Conservation (phyloP, 2,113 vertebrate species). For the Phodopus roborovskii region DNA sequence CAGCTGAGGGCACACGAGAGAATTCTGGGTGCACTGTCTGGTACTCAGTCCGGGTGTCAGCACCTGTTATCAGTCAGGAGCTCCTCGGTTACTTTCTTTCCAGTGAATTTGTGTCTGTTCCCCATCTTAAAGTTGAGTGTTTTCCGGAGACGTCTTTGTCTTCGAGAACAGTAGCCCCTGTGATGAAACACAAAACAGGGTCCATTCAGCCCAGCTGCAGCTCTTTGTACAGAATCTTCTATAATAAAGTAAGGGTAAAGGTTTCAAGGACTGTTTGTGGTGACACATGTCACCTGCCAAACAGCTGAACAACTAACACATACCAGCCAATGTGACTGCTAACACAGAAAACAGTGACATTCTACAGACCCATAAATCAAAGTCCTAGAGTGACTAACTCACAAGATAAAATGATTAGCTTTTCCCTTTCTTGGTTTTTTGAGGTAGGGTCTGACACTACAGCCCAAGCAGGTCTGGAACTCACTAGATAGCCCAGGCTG, state of each 20-base stretch:
- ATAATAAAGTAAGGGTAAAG: not conserved
- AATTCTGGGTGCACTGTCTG: not conserved
- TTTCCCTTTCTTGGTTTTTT: not conserved
- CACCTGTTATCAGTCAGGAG: constrained; percentile 95
- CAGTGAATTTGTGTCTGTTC: constrained; percentile 97
- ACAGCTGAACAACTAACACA: not conserved
- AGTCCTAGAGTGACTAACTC: not conserved
- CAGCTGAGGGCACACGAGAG: not conserved
- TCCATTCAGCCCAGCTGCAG: not conserved
- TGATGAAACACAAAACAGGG: constrained; percentile 35
- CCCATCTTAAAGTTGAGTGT: constrained; percentile 98
- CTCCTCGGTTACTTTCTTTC: constrained; percentile 96
- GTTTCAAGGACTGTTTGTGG: not conserved
- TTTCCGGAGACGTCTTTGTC: constrained; percentile 95
- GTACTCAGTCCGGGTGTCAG: not conserved
- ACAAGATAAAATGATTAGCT: not conserved
- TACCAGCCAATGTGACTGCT: not conserved
- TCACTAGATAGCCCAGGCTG: not conserved
- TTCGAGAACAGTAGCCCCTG: constrained; percentile 97
- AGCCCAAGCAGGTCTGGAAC: not conserved
- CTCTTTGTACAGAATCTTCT: not conserved
- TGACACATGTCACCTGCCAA: not conserved
- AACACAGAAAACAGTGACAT: not conserved
- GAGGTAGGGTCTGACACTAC: not conserved
- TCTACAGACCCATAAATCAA: not conserved